Conservation (phyloP, 2,113 vertebrate species). For the Tachuris rubrigastra region DNA sequence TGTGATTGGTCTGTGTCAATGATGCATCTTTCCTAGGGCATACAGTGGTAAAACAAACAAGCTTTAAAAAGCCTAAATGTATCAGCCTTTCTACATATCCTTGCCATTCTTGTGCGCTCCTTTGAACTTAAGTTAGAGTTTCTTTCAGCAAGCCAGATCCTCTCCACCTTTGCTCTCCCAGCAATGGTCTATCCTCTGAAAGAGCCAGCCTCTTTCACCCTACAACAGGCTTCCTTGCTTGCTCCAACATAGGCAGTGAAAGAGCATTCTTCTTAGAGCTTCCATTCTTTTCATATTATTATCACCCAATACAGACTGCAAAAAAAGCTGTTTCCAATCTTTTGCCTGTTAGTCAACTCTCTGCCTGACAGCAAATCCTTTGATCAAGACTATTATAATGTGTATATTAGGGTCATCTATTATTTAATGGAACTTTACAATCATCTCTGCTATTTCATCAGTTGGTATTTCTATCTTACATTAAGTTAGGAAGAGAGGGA, state of each 20-base stretch:
- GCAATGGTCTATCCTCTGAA: neutral
- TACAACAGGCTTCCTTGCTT: neutral
- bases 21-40: neutral
- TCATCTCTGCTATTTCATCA: neutral
- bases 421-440: neutral
- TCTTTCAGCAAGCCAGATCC: neutral
- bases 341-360: neutral
- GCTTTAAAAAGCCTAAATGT: neutral
- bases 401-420: slow-evolving; percentile 3
- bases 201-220: neutral
- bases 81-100: neutral
- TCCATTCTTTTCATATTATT: slow-evolving; percentile 16
- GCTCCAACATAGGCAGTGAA: neutral
- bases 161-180: neutral
- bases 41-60: neutral
- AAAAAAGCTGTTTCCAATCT: slow-evolving; percentile 40
- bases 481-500: neutral
- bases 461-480: neutral
- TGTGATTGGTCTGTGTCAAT: neutral
- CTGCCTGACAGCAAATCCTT: slow-evolving; percentile 18
- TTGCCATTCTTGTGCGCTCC: neutral
- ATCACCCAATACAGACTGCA: neutral
- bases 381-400: neutral
- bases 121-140: neutral
- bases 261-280: neutral